Base-by-base conservation (phyloP, 2,113 vertebrate species). In the Meleagris gallopavo region DNA sequence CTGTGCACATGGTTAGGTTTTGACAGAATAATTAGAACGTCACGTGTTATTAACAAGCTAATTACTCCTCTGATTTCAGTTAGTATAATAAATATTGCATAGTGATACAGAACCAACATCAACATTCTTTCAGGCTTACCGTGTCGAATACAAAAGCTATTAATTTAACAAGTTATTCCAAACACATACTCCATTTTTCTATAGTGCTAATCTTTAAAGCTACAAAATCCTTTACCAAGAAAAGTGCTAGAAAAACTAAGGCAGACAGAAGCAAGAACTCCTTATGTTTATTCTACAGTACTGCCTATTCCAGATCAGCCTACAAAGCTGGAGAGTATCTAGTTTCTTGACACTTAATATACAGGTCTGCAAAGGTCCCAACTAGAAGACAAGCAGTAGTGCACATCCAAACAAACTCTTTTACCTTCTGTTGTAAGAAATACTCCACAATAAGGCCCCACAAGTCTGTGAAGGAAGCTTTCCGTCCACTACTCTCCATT, bases 371-470 rank as follows among this genome's bases (percentile, higher is more conserved):
- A 73, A 40, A 88, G 18, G 1, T 54, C 36, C 41, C 46, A 70
- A 13, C 24, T 45, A n/a, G 55, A 80, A 89, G 40, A 60, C 38
- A 81, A 90, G 71, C 11, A 81, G 70, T 38, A 80, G 13, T 12
- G 78, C 9, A 36, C 5, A 84, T 71, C 25, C 24, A 67, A 65
- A 64, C 1, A 4, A 71, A 82, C 17, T 25, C 29, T 48, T 65
- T 88, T 96, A 99, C 99, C 98, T 98, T 97, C 71, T 98, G 98
- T 61, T 98, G 96, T 12, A 99, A 96, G 67, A 98, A 96, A 70
- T 98, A 97, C 57, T 99, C 98, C 25, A 98, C 64, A 41, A 98
- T 84, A 72, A 99, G 98, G 32, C 98, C 98, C 97, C 97, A 98
- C 62, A 98, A 85, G 85, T 99, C 98, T 4, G 98, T 94, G 50